Percentiles rank a stretch among this genome's conserved stretches.
Evolutionary conservation across 2,888 invertebrate species (phyloP).

Genomic region (Synanthedon myopaeformis): DNA sequence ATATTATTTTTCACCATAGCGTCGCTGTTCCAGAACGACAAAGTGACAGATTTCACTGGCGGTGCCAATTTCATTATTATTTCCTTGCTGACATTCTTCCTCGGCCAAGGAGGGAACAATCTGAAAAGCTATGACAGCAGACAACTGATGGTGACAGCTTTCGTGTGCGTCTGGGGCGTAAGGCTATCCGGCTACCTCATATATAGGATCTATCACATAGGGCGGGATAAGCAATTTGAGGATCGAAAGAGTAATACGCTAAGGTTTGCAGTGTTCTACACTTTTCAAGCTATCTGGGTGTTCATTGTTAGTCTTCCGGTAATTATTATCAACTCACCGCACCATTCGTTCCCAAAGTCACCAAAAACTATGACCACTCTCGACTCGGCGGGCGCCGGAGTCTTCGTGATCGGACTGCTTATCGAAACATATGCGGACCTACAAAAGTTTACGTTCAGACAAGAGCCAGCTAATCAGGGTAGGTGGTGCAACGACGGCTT

Average conservation of each 20-base stretch:
- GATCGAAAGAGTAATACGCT: conserved; percentile 88
- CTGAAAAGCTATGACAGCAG: conserved; percentile 85
- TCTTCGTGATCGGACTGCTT: conserved; percentile 86
- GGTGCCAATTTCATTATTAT: conserved; percentile 93
- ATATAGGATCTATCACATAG: conserved; percentile 91
- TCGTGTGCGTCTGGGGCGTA: conserved; percentile 89
- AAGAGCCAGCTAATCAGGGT: conserved; percentile 89
- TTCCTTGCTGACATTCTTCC: conserved; percentile 86
- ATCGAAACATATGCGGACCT: conserved; percentile 93
- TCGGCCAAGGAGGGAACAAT: conserved; percentile 81
- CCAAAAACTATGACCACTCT: conserved; percentile 89
- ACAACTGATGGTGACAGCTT: conserved; percentile 90
- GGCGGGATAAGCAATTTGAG: conserved; percentile 91
- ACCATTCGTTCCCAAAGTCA: conserved; percentile 79
- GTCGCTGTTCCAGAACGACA: conserved; percentile 87
- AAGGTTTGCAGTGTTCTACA: conserved; percentile 93
- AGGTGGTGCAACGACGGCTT: conserved; percentile 93
- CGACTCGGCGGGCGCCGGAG: conserved; percentile 86
- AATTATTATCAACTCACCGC: conserved; percentile 88
- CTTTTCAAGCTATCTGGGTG: conserved; percentile 93
- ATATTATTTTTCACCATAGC: conserved; percentile 89
- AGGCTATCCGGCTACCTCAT: conserved; percentile 88
- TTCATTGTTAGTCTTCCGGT: conserved; percentile 92
- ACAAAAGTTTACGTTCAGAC: conserved; percentile 91
- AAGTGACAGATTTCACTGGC: conserved; percentile 93